These are phyloP conservation scores for Drosophila kepulauana DNA, from an alignment of 1,140 invertebrate genomes.

Conservation along the genomic window DNA sequence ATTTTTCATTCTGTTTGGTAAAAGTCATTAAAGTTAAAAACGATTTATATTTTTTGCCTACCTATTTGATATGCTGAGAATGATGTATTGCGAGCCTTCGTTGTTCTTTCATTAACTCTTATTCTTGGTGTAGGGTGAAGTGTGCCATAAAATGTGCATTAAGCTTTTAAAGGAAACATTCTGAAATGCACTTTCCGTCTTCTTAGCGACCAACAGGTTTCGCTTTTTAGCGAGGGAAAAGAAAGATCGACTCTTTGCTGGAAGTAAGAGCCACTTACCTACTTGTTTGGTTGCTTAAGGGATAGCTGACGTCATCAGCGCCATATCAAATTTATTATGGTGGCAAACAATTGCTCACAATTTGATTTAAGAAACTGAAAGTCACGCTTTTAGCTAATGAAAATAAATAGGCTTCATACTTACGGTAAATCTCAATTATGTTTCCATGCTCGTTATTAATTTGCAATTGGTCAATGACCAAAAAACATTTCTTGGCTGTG, in stretches of 20 bases:
- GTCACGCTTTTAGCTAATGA: constrained; percentile 62
- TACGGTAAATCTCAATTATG: constrained; percentile 74
- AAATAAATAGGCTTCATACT: constrained; percentile 56
- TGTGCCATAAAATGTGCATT: constrained; percentile 67
- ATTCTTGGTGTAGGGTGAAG: not conserved
- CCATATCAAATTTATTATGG: constrained; percentile 9
- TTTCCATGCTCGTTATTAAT: constrained; percentile 69
- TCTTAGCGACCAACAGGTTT: constrained; percentile 59
- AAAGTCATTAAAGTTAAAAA: constrained; percentile 55
- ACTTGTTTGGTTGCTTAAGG: not conserved
- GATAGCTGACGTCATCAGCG: constrained; percentile 9
- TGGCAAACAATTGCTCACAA: constrained; percentile 16
- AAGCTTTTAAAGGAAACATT: constrained; percentile 59
- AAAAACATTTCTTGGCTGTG: constrained; percentile 32
- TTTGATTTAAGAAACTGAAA: constrained; percentile 2
- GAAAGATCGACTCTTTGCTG: not conserved
- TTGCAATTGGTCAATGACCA: constrained; percentile 21
- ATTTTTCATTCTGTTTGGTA: constrained; percentile 59
- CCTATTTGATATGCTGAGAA: constrained; percentile 67
- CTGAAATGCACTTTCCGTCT: constrained; percentile 64
- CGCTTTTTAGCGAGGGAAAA: constrained; percentile 23
- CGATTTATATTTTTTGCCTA: constrained; percentile 65
- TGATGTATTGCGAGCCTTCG: constrained; percentile 55
- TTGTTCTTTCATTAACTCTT: not conserved
- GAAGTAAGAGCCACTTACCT: constrained; percentile 40